phyloP scores from a whole-genome alignment of 2,797 vertebrate species.

The Leptatherina wallacei region DNA sequence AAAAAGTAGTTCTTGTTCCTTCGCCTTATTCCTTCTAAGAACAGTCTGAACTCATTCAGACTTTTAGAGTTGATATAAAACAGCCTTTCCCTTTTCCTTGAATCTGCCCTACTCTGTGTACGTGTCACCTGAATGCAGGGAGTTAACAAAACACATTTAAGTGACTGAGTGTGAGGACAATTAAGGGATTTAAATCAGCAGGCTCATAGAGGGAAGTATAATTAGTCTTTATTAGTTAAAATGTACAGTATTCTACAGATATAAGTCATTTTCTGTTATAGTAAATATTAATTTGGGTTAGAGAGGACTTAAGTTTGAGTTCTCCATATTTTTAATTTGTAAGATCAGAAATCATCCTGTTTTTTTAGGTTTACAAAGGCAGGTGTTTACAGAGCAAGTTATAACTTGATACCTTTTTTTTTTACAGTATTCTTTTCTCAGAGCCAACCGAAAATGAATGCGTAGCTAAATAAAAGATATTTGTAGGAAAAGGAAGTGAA shows the following conservation, averaged over 20 bases:
- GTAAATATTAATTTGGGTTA: conserved; percentile 31
- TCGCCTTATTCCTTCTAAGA: conserved; percentile 58
- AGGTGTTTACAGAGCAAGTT: conserved; percentile 73
- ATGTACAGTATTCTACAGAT: conserved; percentile 60
- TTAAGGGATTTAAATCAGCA: conserved; percentile 45
- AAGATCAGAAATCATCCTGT: conserved; percentile 50
- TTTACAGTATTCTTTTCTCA: conserved; percentile 45
- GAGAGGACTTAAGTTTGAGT: conserved; percentile 35
- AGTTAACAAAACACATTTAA: conserved; percentile 28
- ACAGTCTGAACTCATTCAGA: conserved; percentile 43
- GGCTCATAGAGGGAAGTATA: conserved; percentile 32
- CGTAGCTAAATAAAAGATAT: conserved; percentile 19
- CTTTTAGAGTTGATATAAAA: conserved; percentile 46
- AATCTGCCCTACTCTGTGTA: conserved; percentile 35
- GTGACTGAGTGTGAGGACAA: conserved; percentile 40
- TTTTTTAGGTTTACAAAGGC: conserved; percentile 67
- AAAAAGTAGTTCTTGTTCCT: conserved; percentile 68
- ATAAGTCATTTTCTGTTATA: conserved; percentile 42
- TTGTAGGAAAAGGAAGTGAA: conserved; percentile 2
- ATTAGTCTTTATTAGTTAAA: conserved; percentile 45
- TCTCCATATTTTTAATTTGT: conserved; percentile 50
- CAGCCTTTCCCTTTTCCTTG: conserved; percentile 26
- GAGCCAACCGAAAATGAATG: conserved; percentile 16
- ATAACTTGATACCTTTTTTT: conserved; percentile 49
- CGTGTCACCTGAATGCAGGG: conserved; percentile 52